These are phyloP conservation scores for Monochamus saltuarius DNA, from an alignment of 1,140 invertebrate species.

Conservation along the genomic window DNA sequence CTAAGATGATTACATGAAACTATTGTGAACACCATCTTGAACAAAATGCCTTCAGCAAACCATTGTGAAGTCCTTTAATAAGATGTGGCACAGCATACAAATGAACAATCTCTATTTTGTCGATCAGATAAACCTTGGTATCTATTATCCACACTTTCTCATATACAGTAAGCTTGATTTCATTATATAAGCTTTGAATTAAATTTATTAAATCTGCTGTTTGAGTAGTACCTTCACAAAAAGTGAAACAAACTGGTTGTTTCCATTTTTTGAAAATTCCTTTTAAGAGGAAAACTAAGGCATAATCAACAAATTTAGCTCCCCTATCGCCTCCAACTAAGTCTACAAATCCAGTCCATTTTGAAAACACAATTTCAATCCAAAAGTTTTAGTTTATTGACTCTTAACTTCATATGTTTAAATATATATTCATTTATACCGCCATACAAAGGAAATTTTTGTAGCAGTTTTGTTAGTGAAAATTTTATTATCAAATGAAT, in stretches of 20 bases:
- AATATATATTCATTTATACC: no score
- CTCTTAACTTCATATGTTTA: no score
- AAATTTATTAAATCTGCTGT: neutral
- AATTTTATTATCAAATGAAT: no score
- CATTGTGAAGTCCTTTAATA: constrained; percentile 28
- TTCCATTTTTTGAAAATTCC: constrained; percentile 14
- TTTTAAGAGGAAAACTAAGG: constrained; percentile 3
- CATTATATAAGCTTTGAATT: no score
- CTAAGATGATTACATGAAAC: constrained; percentile 21
- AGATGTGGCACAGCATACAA: constrained; percentile 27
- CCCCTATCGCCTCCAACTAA: neutral
- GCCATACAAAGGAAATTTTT: no score
- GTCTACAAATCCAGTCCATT: neutral
- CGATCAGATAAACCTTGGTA: constrained; percentile 24
- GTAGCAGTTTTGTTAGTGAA: no score
- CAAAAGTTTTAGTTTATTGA: constrained; percentile 6
- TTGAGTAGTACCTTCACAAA: constrained; percentile 10
- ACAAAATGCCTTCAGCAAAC: constrained; percentile 23
- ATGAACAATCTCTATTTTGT: constrained; percentile 22
- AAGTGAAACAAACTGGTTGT: constrained; percentile 20
- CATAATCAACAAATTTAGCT: constrained; percentile 12
- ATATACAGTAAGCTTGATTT: no score
- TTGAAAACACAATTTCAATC: constrained; percentile 5
- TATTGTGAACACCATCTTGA: neutral
- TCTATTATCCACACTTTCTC: neutral